Conservation (phyloP, 2,113 vertebrate genomes). For the Podocnemis expansa region DNA sequence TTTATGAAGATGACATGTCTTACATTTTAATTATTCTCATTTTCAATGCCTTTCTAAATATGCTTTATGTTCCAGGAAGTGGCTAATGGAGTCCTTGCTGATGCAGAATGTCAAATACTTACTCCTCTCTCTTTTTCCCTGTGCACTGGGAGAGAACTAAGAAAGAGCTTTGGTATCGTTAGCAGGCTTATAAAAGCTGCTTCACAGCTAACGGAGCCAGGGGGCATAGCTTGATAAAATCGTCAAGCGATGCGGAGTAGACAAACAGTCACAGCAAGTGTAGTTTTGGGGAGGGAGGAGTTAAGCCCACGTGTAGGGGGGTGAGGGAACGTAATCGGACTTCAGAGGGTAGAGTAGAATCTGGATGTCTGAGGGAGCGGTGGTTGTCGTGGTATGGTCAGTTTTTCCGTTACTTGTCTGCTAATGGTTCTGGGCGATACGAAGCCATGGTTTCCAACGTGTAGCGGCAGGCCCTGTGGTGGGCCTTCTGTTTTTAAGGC, state of each 20-base stretch:
- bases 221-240: background rate
- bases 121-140: background rate
- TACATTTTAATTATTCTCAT: conserved; percentile 61
- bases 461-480: background rate
- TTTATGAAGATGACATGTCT: conserved; percentile 68
- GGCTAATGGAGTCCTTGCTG: conserved; percentile 52
- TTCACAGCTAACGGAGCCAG: background rate
- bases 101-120: conserved; percentile 15
- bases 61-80: conserved; percentile 6
- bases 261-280: background rate
- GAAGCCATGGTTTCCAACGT: background rate
- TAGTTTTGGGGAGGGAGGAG: background rate
- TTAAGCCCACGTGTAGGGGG: background rate
- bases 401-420: background rate
- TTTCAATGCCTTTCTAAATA: conserved; percentile 10
- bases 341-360: background rate
- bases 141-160: background rate
- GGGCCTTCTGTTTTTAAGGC: background rate
- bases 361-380: no score
- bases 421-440: background rate
- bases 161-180: background rate
- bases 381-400: no score
- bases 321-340: background rate
- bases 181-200: background rate
- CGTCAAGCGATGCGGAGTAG: background rate